A percentile compares a stretch with the other conserved stretches of the same genome.
Evolutionary conservation across 2,797 vertebrate genomes (phyloP).

Genomic region (Melanotaenia boesemani): DNA sequence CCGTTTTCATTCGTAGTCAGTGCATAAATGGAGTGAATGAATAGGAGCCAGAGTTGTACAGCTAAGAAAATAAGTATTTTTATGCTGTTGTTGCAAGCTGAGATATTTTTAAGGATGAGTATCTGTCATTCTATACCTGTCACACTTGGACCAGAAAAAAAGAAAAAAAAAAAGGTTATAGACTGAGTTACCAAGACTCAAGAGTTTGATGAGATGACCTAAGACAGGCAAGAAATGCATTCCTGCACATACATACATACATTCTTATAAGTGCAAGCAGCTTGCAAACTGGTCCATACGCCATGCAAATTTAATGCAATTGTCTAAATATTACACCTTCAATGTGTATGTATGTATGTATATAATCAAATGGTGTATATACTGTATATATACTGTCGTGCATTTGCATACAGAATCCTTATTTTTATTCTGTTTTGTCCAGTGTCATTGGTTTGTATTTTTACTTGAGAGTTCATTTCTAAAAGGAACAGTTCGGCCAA

Average conservation of each 20-base stretch:
- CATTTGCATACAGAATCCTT: background rate
- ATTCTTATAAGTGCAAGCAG: slow-evolving; percentile 10
- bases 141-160: slow-evolving; percentile 4
- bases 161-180: slow-evolving; percentile 3
- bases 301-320: slow-evolving; percentile 36
- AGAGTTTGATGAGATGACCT: slow-evolving; percentile 62
- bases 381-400: background rate
- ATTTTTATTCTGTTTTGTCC: background rate
- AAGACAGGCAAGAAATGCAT: slow-evolving; percentile 47
- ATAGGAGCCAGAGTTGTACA: background rate
- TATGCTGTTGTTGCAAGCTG: slow-evolving; percentile 1
- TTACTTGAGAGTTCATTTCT: background rate
- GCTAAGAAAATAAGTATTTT: background rate
- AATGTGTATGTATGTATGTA: too few species aligned
- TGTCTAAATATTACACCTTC: slow-evolving; percentile 43
- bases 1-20: background rate
- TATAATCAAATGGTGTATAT: too few species aligned
- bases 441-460: background rate
- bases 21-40: accelerated
- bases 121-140: background rate
- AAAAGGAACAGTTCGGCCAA: background rate
- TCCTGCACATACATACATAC: background rate
- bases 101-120: background rate
- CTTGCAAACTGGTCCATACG: slow-evolving; percentile 21
- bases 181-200: slow-evolving; percentile 34